Percentiles rank a stretch among this genome's conserved stretches.
Evolutionary conservation across 2,888 invertebrate genomes (phyloP).

Genomic region (Trichogramma evanescens): DNA sequence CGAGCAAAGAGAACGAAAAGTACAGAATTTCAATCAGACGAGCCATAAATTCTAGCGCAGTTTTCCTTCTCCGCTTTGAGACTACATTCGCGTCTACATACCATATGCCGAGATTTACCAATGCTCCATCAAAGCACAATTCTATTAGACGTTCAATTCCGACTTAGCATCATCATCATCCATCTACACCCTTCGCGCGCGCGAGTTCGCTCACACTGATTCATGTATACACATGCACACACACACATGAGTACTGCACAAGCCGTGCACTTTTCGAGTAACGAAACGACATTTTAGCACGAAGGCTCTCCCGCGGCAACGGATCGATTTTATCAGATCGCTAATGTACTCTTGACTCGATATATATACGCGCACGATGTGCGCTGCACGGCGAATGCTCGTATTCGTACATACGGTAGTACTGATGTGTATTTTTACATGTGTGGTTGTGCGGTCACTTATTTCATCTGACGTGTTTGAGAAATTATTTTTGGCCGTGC

Average conservation of each 20-base stretch:
- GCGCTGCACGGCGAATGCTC: no score
- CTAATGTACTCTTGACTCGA: constrained; percentile 30
- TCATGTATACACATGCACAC: neutral
- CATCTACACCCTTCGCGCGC: constrained; percentile 14
- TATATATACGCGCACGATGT: no score
- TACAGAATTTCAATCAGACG: neutral
- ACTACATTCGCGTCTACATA: neutral
- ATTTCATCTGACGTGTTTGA: no score
- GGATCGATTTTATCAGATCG: constrained; percentile 29
- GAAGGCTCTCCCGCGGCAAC: neutral
- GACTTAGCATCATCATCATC: constrained; percentile 17
- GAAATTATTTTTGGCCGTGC: no score
- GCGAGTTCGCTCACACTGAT: neutral
- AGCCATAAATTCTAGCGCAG: neutral
- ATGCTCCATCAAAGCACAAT: neutral
- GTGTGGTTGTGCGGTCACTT: no score
- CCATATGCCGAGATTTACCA: constrained; percentile 4
- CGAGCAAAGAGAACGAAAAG: no score
- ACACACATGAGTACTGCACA: neutral
- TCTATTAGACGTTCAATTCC: constrained; percentile 17
- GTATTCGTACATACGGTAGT: no score
- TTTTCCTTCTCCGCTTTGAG: neutral
- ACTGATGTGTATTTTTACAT: no score
- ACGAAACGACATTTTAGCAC: neutral
- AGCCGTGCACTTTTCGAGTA: neutral